phyloP scores from a whole-genome alignment of 2,113 vertebrate genomes.

The Tupaia tana region DNA sequence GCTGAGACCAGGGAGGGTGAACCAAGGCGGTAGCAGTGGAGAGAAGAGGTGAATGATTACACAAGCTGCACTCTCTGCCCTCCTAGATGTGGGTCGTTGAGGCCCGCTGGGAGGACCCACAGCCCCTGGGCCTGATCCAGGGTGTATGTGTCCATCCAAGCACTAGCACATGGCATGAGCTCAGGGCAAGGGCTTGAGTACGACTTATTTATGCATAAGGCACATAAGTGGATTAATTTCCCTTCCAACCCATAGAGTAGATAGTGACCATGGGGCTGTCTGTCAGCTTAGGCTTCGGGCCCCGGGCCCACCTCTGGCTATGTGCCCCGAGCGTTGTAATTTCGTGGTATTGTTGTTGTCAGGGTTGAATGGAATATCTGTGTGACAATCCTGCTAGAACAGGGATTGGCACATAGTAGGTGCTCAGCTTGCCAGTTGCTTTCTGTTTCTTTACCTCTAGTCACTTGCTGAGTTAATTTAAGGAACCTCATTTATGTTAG shows the following conservation, averaged over 20 bases:
- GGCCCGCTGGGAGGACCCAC: background rate
- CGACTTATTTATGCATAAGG: background rate
- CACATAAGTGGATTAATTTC: background rate
- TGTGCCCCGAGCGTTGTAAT: too few relatives aligned
- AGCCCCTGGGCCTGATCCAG: background rate
- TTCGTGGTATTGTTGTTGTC: fast-evolving
- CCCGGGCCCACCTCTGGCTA: fast-evolving
- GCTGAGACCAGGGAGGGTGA: background rate
- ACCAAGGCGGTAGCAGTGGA: fast-evolving
- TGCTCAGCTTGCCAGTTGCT: background rate
- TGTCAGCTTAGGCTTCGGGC: background rate
- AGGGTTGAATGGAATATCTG: background rate
- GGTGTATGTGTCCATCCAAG: fast-evolving
- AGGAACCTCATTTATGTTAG: background rate
- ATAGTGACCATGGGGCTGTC: background rate
- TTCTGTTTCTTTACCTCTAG: background rate
- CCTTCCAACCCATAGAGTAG: background rate
- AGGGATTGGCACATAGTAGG: fast-evolving
- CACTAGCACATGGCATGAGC: background rate
- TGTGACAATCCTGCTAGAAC: background rate
- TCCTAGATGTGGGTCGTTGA: background rate
- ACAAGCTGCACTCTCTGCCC: too few relatives aligned
- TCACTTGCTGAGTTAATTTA: background rate
- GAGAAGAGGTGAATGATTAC: background rate
- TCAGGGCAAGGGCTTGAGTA: background rate